Base-by-base conservation (phyloP, 92 coral and sea anemone species). In the Phymanthus crucifer region DNA sequence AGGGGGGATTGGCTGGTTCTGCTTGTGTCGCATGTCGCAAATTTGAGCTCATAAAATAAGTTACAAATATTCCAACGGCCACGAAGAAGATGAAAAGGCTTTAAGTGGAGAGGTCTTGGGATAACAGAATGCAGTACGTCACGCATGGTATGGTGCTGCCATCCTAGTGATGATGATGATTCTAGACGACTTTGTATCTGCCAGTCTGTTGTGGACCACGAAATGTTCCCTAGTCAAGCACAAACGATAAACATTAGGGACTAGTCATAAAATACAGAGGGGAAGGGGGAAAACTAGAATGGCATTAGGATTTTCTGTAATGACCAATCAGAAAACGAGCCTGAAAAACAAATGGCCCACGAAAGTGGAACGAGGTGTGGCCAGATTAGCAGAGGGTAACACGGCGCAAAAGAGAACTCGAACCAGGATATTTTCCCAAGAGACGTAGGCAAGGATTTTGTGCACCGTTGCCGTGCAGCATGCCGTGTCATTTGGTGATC, bases 191-290 rank as follows among this genome's bases (percentile, higher is more conserved):
- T 85, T 93, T 95, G 86, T 92, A 93, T 73, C 98, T 80, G 33
- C 97, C 97, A 33, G 90, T 88, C 72, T 97, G 90, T 80, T 92
- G 98, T 0, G 98, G 97, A 29, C 97, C 93, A 65, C 94, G 89
- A 72, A 86, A 95, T 1, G 97, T 83, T 84, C 98, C 97, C 98
- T 95, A 85, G 29, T 40, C 73, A 74, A 40, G n/a, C 46, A 70
- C 68, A 70, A 76, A 73, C 16, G 6, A 31, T 18, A 23, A 48
- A 43, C 35, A n/a, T 54, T 61, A 61, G 6, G 29, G 13, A 61
- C 1, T 1, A 61, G 8, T 40, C 6, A 32, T 43, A 40, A 17
- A 69, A 24, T 31, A 27, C 13, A 43, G 48, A 43, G 48, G 13
- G 48, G 48, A 40, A 38, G 19, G 69, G 40, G 26, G 9, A 17